A percentile compares a stretch with the other conserved stretches of the same genome.
These are phyloP conservation scores for Trinectes maculatus DNA, from an alignment of 2,113 vertebrate genomes.

Conservation along the genomic window DNA sequence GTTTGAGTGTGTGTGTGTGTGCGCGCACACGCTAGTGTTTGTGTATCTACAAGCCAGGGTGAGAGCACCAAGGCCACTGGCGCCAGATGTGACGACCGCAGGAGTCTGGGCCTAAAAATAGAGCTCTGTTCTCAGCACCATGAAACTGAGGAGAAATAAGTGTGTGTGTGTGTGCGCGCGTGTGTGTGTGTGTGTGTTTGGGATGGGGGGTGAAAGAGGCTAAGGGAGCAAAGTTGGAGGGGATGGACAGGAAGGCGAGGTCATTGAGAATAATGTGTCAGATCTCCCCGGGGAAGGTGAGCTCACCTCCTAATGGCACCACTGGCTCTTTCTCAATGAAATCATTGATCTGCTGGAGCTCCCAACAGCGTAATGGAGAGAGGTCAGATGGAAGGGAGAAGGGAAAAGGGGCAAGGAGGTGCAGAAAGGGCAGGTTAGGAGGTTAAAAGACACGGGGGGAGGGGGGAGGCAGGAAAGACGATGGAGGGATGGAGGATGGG, in stretches of 20 bases:
- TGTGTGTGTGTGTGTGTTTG: no score
- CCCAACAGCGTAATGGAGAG: slow-evolving; percentile 60
- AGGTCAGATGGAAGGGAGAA: slow-evolving; percentile 40
- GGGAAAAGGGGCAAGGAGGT: slow-evolving; percentile 23
- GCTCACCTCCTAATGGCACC: slow-evolving; percentile 82
- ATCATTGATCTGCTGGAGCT: slow-evolving; percentile 77
- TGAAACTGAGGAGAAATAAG: slow-evolving; percentile 65
- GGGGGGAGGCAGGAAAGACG: background rate
- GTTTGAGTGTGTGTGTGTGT: slow-evolving; percentile 20
- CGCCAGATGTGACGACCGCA: slow-evolving; percentile 86
- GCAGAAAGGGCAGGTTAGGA: slow-evolving; percentile 40
- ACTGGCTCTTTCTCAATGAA: slow-evolving; percentile 82
- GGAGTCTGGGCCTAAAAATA: slow-evolving; percentile 84
- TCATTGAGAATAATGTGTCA: slow-evolving; percentile 74
- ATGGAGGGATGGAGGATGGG: slow-evolving; percentile 4
- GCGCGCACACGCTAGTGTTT: slow-evolving; percentile 46
- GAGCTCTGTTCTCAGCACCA: slow-evolving; percentile 80
- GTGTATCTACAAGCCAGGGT: slow-evolving; percentile 71
- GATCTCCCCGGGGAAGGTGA: slow-evolving; percentile 75
- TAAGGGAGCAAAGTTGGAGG: slow-evolving; percentile 35
- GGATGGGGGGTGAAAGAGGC: slow-evolving; percentile 42
- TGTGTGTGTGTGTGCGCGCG: background rate
- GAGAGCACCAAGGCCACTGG: slow-evolving; percentile 78
- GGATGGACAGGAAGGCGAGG: slow-evolving; percentile 57
- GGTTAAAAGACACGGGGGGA: slow-evolving; percentile 18